A percentile compares a stretch with the other conserved stretches of the same genome.
Evolutionary conservation across 1,140 invertebrate genomes (phyloP).

Genomic region (Leptoteleia sp.): DNA sequence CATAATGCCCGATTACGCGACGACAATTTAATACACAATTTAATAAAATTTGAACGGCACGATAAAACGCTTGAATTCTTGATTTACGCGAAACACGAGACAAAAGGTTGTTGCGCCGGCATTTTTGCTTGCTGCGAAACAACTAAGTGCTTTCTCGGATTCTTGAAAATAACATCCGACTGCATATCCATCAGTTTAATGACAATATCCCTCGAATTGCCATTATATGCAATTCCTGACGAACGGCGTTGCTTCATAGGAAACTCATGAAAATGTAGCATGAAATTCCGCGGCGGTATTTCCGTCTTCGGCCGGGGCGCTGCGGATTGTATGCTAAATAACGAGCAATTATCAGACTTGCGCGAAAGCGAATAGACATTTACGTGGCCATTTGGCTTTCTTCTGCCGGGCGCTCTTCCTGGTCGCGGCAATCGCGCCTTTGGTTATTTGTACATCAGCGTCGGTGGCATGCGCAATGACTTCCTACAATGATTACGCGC

Average conservation of each 20-base stretch:
- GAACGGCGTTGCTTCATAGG: conserved; percentile 30
- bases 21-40: too few species aligned
- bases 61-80: too few species aligned
- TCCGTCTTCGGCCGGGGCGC: conserved; percentile 37
- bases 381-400: conserved; percentile 59
- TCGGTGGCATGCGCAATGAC: conserved; percentile 65
- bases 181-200: conserved; percentile 46
- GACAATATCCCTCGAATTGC: conserved; percentile 38
- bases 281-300: conserved; percentile 51
- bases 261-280: conserved; percentile 58
- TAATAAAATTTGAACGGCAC: too few species aligned
- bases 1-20: too few species aligned
- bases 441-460: conserved; percentile 49
- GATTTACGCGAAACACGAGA: neutral
- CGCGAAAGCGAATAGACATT: conserved; percentile 61
- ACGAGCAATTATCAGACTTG: conserved; percentile 62
- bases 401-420: conserved; percentile 44
- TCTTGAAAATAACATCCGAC: neutral
- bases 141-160: conserved; percentile 19
- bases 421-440: conserved; percentile 46
- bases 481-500: conserved; percentile 71
- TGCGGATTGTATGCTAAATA: conserved; percentile 63
- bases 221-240: conserved; percentile 38
- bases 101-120: neutral
- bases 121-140: conserved; percentile 9